phyloP scores from a whole-genome alignment of 2,888 invertebrate species.

The Kryphioiulus occultus region DNA sequence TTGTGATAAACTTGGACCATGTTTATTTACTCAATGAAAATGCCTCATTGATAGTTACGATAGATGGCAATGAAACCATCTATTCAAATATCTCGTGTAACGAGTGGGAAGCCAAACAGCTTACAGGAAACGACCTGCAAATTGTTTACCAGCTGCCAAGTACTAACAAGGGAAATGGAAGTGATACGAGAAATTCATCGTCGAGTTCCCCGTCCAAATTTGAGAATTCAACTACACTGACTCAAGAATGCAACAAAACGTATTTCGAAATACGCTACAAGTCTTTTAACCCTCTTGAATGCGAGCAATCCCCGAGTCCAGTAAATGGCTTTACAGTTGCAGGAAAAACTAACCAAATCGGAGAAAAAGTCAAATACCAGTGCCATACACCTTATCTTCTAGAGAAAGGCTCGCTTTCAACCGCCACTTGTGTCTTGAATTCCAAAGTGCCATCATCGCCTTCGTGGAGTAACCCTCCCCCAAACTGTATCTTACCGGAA shows the following conservation, averaged over 20 bases:
- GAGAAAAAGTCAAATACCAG: constrained; percentile 20
- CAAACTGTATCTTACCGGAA: background rate
- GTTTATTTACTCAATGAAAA: background rate
- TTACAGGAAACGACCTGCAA: background rate
- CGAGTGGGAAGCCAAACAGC: background rate
- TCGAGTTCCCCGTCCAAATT: background rate
- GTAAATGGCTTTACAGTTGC: constrained; percentile 25
- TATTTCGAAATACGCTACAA: constrained; percentile 39
- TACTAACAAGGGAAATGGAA: background rate
- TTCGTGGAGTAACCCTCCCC: constrained; percentile 39
- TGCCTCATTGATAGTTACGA: background rate
- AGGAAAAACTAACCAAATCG: constrained; percentile 27
- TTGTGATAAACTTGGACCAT: background rate
- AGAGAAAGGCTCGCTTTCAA: constrained; percentile 12
- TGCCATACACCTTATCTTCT: constrained; percentile 50
- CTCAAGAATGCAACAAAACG: background rate
- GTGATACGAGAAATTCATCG: background rate
- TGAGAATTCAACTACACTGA: background rate
- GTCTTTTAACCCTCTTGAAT: constrained; percentile 46
- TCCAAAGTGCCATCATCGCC: background rate
- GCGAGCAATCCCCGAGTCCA: constrained; percentile 20
- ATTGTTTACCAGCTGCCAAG: background rate
- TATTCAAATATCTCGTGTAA: background rate
- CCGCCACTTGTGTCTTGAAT: constrained; percentile 43
- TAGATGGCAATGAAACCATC: background rate